Percentiles rank a stretch among this genome's conserved stretches.
These are phyloP conservation scores for Pelecanoides urinatrix DNA, from an alignment of 2,113 vertebrate species.

Conservation along the genomic window DNA sequence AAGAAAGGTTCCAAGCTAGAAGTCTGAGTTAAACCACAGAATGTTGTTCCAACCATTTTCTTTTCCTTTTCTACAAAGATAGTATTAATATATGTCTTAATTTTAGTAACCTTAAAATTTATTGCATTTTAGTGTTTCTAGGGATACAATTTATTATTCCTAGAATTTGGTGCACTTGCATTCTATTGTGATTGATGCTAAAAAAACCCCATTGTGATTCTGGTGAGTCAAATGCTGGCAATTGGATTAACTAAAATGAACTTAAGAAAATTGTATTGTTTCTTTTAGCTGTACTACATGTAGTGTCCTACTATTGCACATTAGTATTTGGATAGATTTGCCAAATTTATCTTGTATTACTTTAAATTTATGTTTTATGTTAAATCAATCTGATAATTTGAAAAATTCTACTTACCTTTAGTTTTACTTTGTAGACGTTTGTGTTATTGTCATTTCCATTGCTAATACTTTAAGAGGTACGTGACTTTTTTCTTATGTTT, in stretches of 20 bases:
- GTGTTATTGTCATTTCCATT: not conserved
- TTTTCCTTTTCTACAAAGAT: not conserved
- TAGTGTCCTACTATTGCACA: not conserved
- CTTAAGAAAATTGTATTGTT: not conserved
- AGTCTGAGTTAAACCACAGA: not conserved
- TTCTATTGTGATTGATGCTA: not conserved
- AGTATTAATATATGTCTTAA: not conserved
- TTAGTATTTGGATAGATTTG: not conserved
- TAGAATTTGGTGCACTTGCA: not conserved
- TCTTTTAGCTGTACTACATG: not conserved
- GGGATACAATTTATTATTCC: not conserved
- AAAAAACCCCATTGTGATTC: not conserved
- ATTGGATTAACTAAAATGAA: not conserved
- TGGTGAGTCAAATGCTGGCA: not conserved
- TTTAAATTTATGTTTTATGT: not conserved
- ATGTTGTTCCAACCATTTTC: not conserved
- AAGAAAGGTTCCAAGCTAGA: not conserved
- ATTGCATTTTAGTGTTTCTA: not conserved
- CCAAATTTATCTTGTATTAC: not conserved
- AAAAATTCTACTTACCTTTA: not conserved
- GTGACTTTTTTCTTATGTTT: not conserved
- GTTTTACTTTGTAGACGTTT: not conserved
- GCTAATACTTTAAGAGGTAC: not conserved
- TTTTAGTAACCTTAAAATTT: not conserved
- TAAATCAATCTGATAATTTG: not conserved